These are phyloP conservation scores for Malurus melanocephalus DNA, from an alignment of 2,113 vertebrate genomes.

Conservation along the genomic window DNA sequence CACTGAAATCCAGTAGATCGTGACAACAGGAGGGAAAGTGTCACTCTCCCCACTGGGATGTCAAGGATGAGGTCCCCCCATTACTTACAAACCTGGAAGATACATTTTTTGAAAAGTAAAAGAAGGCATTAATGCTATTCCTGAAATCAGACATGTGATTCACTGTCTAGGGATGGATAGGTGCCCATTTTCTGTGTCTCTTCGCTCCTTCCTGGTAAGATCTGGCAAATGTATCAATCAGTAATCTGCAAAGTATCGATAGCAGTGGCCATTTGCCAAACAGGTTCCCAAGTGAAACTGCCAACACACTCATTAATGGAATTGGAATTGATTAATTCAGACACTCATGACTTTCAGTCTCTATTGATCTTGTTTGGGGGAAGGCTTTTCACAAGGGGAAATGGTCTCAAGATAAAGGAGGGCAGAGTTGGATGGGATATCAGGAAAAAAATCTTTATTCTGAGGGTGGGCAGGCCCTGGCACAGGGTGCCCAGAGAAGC, in stretches of 20 bases:
- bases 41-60: neutral
- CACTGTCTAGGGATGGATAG: neutral
- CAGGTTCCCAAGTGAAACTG: neutral
- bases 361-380: neutral
- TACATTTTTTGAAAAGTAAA: neutral
- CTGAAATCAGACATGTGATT: neutral
- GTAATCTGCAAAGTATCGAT: neutral
- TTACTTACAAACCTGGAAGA: neutral
- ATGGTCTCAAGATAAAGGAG: neutral
- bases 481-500: accelerated
- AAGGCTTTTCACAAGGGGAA: neutral
- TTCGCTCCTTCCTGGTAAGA: neutral
- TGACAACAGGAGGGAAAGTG: neutral
- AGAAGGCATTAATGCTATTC: neutral
- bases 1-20: neutral
- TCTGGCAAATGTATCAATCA: neutral
- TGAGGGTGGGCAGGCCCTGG: neutral
- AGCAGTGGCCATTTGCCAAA: neutral
- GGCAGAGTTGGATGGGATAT: neutral
- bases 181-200: neutral
- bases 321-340: neutral
- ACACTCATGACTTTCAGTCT: neutral
- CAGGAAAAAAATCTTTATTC: neutral
- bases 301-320: neutral
- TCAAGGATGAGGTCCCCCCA: accelerated